Evolutionary conservation across 2,113 vertebrate genomes (phyloP), one percentile per base, ranked within the genome.

Genomic region (Zosterops pallidus): DNA sequence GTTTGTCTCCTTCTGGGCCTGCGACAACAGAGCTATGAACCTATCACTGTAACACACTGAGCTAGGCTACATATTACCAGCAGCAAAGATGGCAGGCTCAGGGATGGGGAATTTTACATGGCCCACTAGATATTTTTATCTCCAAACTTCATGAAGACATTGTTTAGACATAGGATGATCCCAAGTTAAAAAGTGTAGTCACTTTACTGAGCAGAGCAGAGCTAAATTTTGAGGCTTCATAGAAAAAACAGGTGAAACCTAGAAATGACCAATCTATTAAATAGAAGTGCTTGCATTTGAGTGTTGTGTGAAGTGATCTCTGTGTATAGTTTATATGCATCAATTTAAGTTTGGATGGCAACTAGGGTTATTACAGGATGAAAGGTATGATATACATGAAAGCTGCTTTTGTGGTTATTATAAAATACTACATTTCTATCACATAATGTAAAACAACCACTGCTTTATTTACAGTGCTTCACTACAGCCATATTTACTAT

Each of bases 391-490:
- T 89, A 94, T 94, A 96, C 79, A 79, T 95, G 89, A 94, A 96
- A 97, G 87, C 92, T 96, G 94, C 81, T 92, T 91, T 95, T 95
- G 68, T 96, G 94, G 44, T 96, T 96, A 79, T 90, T 85, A 92
- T 85, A 89, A 91, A 94, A 83, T 59, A 95, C 69, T 90, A 91
- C 84, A 95, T 96, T 90, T 96, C 85, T 94, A 85, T 96, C 91
- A 97, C 88, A 80, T 89, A 90, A 86, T 95, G 95, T 96, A 94
- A 95, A 94, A 96, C 88, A 84, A 86, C 93, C 95, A 80, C 94
- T 96, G 85, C 90, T 92, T 94, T 94, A 95, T 96, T 96, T 92
- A 86, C 77, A 60, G 77, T 90, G 75, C 87, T 77, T 92, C 86
- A 92, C 90, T 94, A 81, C 86, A 95, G 94, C 78, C 82, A 90